Base-by-base conservation (phyloP, 1,140 invertebrate species). In the Planococcus citri region DNA sequence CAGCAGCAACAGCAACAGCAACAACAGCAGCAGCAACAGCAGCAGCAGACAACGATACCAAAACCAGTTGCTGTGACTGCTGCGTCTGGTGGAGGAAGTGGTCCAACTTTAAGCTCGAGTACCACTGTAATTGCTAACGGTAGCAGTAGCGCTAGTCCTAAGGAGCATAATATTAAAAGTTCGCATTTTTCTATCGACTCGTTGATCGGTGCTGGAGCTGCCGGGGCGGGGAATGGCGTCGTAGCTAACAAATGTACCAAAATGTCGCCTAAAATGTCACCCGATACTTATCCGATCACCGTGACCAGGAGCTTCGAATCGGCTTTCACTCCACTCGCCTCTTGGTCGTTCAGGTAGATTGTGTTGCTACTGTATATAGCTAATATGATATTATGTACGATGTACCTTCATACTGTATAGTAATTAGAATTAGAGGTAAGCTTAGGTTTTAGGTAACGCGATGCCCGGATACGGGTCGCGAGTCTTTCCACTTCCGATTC, bases 1-100 rank as follows among this genome's bases (percentile, higher is more conserved):
- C 61, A 69, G 3, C 24, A 80, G 79, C 71, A 82, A 82, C 74
- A 81, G 77, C 73, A 82, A 81, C 74, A 80, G 82, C 72, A 78
- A 80, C 0, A 75, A 14, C 14, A 57, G 58, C 74, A 76, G 61
- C 74, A 75, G 14, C 70, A 58, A 77, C 75, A 20, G 79, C 78
- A 71, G 73, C 64, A 68, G 12, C 75, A 78, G n/a, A 0, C 78
- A 79, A 81, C 79, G 72, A 82, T 82, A 73, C 80, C 81, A 0
- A 80, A 81, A 27, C 78, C 81, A 0, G 78, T 82, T 73, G 69
- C 69, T 27, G 37, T 25, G 6, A 73, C 69, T 37, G 41, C 69
- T 41, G 17, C 64, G 27, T 60, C 24, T 0, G 68, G 22, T 14
- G 41, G 20, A 24, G 70, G 71, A 25, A 77, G 78, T 27, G 79